Evolutionary conservation across 2,113 vertebrate genomes (phyloP), one percentile per base, ranked within the genome.

Genomic region (Bos taurus): DNA sequence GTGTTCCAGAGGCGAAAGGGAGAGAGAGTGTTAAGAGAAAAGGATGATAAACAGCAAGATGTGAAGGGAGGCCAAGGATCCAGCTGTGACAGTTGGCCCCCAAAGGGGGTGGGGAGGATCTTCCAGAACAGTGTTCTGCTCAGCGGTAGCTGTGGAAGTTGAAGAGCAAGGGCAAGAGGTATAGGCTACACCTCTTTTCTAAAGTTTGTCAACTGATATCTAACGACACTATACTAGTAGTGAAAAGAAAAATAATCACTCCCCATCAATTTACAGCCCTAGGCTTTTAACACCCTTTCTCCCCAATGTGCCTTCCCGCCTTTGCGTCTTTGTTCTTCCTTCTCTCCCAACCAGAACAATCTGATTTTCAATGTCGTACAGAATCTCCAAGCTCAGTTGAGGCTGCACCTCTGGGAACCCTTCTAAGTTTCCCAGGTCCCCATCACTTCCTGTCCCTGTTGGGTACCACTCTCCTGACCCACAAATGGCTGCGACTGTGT

Each of bases 221-320:
- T 80, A 30, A n/a, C 57, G 43, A 83, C 48, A 67, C 23, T 5
- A 40, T 26, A 28, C 43, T 19, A 36, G 15, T 19, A 13, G 2
- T 33, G 80, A 74, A 14, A 67, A 43, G n/a, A 46, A 15, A 81
- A 28, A 86, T 26, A 13, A 33, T 30, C 56, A 54, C 15, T 43
- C 10, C 21, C 60, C 28, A 46, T 25, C 17, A 62, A 28, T 19
- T 50, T 25, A 30, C 33, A 46, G 54, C 7, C 46, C 6, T 23
- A 10, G 36, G 13, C 56, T 80, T 78, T 43, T 30, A 28, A 74
- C 59, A 12, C 16, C 30, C 19, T 46, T 60, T n/a, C 40, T 60
- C n/a, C 17, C 2, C 0, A 0, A 5, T 25, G 26, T 3, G 43
- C 36, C 48, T 88, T 23, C 52, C 77, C 12, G 9, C 12, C 26